Evolutionary conservation across 2,797 vertebrate genomes (phyloP).

Genomic region (Botia kubotai): DNA sequence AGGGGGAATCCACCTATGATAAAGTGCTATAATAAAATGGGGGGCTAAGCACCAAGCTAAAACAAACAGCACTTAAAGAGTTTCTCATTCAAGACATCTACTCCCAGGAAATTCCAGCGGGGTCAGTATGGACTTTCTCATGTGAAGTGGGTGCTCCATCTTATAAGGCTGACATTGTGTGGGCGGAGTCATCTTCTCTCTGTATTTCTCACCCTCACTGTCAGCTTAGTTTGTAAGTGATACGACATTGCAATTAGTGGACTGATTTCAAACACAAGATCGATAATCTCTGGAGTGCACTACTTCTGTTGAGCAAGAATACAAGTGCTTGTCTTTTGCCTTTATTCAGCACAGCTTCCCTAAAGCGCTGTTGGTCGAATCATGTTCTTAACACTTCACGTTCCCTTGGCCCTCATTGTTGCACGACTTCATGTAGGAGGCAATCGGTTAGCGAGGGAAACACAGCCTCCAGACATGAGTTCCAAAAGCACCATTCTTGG

Average conservation of each 20-base stretch:
- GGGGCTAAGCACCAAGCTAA: conserved; percentile 36
- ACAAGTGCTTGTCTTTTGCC: neutral
- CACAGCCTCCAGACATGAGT: conserved; percentile 25
- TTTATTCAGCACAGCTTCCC: conserved; percentile 8
- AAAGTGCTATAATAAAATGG: conserved; percentile 53
- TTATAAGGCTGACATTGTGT: conserved; percentile 9
- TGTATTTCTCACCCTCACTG: neutral
- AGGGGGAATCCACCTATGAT: conserved; percentile 39
- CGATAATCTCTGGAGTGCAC: neutral
- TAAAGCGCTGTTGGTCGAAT: neutral
- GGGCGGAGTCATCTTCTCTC: conserved; percentile 1
- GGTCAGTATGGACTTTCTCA: conserved; percentile 35
- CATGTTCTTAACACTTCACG: conserved; percentile 2
- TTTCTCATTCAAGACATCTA: conserved; percentile 38
- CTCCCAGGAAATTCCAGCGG: conserved; percentile 48
- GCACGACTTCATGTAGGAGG: neutral
- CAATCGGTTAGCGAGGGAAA: conserved; percentile 1
- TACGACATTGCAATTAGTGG: conserved; percentile 40
- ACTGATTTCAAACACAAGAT: conserved; percentile 9
- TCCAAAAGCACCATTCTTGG: conserved; percentile 15
- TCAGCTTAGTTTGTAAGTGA: neutral
- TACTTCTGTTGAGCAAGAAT: neutral
- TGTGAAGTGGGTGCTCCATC: conserved; percentile 32
- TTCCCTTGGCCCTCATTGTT: conserved; percentile 10
- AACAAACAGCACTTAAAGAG: conserved; percentile 46